A percentile compares a stretch with the other conserved stretches of the same genome.
Evolutionary conservation across 2,888 invertebrate species (phyloP).

Genomic region (Anodontia alba): DNA sequence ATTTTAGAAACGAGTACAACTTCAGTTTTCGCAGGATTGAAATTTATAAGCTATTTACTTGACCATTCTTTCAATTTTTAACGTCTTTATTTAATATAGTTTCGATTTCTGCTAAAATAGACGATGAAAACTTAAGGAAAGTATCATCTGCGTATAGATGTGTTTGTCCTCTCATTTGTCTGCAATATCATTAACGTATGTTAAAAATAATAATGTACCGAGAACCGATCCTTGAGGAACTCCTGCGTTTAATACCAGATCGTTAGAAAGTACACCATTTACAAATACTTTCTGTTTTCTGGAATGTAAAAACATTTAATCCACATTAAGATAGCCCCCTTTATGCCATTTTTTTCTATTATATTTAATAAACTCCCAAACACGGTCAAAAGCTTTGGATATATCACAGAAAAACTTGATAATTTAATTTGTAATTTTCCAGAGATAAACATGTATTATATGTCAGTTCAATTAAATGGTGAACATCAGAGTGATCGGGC

Average conservation of each 20-base stretch:
- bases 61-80: too few species aligned
- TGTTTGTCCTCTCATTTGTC: not conserved
- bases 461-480: slow-evolving; percentile 11
- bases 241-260: not conserved
- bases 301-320: not conserved
- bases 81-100: too few species aligned
- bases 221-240: slow-evolving; percentile 8
- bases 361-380: not conserved
- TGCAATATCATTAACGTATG: not conserved
- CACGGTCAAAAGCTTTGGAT: not conserved
- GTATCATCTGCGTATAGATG: slow-evolving; percentile 6
- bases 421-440: not conserved
- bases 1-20: not conserved
- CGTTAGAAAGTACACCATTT: not conserved
- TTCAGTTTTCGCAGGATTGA: not conserved
- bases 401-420: not conserved
- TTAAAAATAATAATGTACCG: not conserved
- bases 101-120: not conserved
- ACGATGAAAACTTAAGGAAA: not conserved
- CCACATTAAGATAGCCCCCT: not conserved
- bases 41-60: too few species aligned
- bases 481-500: not conserved
- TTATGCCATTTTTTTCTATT: not conserved
- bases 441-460: not conserved
- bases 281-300: not conserved